Base-by-base conservation (phyloP, 2,888 invertebrate species). In the Melieria crassipennis region DNA sequence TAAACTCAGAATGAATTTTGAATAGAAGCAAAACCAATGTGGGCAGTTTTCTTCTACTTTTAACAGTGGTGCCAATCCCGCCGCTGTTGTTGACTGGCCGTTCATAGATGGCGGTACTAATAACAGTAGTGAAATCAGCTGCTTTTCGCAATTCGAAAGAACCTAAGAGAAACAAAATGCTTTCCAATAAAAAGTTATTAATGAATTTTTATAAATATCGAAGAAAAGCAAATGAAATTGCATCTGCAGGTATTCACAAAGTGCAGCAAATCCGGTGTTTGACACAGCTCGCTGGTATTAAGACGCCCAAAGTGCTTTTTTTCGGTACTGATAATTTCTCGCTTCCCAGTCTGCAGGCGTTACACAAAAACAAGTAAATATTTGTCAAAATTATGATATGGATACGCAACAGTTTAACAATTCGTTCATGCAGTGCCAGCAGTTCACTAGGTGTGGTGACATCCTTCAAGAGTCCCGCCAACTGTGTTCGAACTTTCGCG, bases 261-360 rank as follows among this genome's bases (percentile, higher is more conserved):
- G 45, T 13, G 7, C 47, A 42, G 1, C 62, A 47, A 11, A 46
- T 42, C 13, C 55, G 56, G 16, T 63, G 62, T 47, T 10, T 4
- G 0, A 13, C 46, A 7, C 50, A 1, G 4, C 1, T 7, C 46
- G 58, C 45, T 30, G 16, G 71, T 55, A 69, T 10, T n/a, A 66
- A 70, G 30, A 66, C 72, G 7, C 74, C 82, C 0, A 91, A 88
- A 76, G 86, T 93, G n/a, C 82, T 96, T 61, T 97, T 96, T 87
- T 95, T 96, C 85, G 97, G 97, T 7, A 93, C 94, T 11, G 96
- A 97, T 84, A 88, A 89, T 66, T 96, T 96, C 87, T 92, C 96
- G 0, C 81, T 95, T 42, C 90, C 90, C 75, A 94, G 94, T 83
- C 88, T 97, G 64, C 89, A 89, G 84, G 88, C 88, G 76, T 88